Conservation (phyloP, 2,888 invertebrate species). For the Exocentrus adspersus region DNA sequence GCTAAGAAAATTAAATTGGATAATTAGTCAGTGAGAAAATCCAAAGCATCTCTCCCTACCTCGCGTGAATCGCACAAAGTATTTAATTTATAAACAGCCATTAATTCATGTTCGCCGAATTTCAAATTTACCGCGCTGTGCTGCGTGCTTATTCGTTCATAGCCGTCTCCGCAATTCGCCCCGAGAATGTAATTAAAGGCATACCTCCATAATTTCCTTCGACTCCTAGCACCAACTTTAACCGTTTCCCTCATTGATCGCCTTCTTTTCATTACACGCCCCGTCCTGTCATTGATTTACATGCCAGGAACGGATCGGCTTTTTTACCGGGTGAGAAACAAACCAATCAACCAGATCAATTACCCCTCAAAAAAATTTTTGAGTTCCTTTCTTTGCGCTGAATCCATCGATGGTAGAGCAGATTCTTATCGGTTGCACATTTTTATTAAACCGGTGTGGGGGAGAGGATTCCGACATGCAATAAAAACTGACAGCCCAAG, state of each 20-base stretch:
- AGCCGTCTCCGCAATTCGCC: constrained; percentile 14
- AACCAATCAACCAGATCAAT: no score
- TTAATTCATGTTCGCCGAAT: constrained; percentile 21
- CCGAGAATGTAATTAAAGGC: constrained; percentile 32
- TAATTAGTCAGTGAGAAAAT: constrained; percentile 4
- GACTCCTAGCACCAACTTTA: constrained; percentile 26
- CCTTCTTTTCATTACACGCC: constrained; percentile 26
- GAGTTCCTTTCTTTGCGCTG: background rate
- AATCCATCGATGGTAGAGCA: background rate
- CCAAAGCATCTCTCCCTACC: background rate
- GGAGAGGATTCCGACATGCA: background rate
- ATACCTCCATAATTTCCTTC: constrained; percentile 31
- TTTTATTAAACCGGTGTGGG: constrained; percentile 22
- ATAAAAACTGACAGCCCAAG: constrained; percentile 22
- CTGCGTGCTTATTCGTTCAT: constrained; percentile 27
- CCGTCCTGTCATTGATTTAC: constrained; percentile 25
- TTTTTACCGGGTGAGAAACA: no score
- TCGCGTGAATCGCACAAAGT: constrained; percentile 21
- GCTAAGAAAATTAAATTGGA: constrained; percentile 1
- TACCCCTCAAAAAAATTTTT: no score
- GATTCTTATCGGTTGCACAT: constrained; percentile 13
- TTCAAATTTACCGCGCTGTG: constrained; percentile 11
- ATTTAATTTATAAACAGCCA: constrained; percentile 26
- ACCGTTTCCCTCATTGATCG: constrained; percentile 26
- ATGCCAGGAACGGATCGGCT: no score